phyloP scores from a whole-genome alignment of 2,797 vertebrate genomes.

The Phoxinus dragarum region DNA sequence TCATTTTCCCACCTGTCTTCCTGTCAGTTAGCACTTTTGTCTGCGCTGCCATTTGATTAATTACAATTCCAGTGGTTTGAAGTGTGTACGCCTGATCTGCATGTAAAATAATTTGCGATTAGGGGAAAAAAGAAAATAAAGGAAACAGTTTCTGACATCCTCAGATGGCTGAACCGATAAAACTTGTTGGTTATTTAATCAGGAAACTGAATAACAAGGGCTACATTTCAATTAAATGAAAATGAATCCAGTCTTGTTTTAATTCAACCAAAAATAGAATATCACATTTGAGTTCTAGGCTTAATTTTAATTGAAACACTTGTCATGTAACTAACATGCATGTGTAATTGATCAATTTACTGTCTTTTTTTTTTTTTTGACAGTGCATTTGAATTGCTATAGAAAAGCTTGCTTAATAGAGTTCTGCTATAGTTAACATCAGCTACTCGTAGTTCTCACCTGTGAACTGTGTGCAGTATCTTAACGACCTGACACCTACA shows the following conservation, averaged over 20 bases:
- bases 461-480: not conserved
- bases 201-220: slow-evolving; percentile 19
- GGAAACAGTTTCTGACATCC: slow-evolving; percentile 18
- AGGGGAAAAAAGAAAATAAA: not conserved
- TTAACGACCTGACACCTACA: slow-evolving; percentile 28
- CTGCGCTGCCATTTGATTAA: slow-evolving; percentile 52
- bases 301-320: slow-evolving; percentile 23
- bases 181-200: slow-evolving; percentile 46
- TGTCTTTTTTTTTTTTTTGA: not conserved
- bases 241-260: slow-evolving; percentile 6
- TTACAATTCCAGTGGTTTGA: slow-evolving; percentile 52
- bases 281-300: not conserved
- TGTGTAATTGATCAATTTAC: not conserved
- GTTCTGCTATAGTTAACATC: not conserved
- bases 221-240: slow-evolving; percentile 26
- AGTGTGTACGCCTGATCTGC: slow-evolving; percentile 44
- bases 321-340: slow-evolving; percentile 7
- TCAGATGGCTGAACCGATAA: slow-evolving; percentile 47
- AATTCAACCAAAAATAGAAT: slow-evolving; percentile 13
- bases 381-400: not conserved
- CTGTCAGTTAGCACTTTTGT: slow-evolving; percentile 54
- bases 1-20: slow-evolving; percentile 52
- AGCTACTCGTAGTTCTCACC: not conserved
- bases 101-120: slow-evolving; percentile 49
- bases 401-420: slow-evolving; percentile 10